phyloP scores from a whole-genome alignment of 2,888 invertebrate species.

The Watsonalla cultraria region DNA sequence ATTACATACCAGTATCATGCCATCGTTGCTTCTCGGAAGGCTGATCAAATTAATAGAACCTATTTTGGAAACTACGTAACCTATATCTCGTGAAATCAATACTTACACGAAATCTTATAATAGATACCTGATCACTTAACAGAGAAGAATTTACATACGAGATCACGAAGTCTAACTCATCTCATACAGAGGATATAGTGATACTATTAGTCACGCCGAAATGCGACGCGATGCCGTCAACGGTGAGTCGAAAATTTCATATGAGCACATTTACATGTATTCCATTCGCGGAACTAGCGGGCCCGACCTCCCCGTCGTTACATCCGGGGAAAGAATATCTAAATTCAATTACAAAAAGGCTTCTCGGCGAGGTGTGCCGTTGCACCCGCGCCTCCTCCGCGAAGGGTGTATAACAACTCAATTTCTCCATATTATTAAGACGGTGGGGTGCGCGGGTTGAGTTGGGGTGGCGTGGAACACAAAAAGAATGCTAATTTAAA shows the following conservation, averaged over 20 bases:
- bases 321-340: conserved; percentile 73
- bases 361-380: conserved; percentile 66
- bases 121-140: conserved; percentile 17
- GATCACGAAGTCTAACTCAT: background rate
- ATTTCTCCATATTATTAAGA: conserved; percentile 77
- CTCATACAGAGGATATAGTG: too few relatives aligned
- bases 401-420: conserved; percentile 77
- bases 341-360: conserved; percentile 79
- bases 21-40: conserved; percentile 74
- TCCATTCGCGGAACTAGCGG: conserved; percentile 57
- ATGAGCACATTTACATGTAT: conserved; percentile 58
- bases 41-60: conserved; percentile 74
- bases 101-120: conserved; percentile 11
- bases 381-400: conserved; percentile 72
- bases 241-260: conserved; percentile 59
- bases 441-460: conserved; percentile 59
- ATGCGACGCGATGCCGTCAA: conserved; percentile 42
- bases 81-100: conserved; percentile 26
- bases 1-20: conserved; percentile 75
- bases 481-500: conserved; percentile 79
- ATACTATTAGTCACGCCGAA: conserved; percentile 3
- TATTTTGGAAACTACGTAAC: conserved; percentile 51
- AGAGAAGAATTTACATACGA: background rate
- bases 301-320: conserved; percentile 58
- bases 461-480: conserved; percentile 64